A percentile compares a stretch with the other conserved stretches of the same genome.
Evolutionary conservation across 2,888 invertebrate species (phyloP).

Genomic region (Cecidostiba fungosa): DNA sequence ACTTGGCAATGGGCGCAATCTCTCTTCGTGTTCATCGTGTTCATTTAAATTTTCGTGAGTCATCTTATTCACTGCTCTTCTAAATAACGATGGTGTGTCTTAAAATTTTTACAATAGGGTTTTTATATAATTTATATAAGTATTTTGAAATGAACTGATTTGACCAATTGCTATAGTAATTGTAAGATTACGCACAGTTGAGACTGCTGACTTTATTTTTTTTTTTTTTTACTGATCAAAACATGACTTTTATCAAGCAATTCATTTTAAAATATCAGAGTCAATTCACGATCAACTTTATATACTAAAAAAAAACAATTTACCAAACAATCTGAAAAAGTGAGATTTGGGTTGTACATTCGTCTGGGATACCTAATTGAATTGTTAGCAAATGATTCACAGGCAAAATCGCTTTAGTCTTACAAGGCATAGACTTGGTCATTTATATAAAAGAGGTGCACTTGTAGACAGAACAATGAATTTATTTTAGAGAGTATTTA

Average conservation of each 20-base stretch:
- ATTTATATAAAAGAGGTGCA: slow-evolving; percentile 40
- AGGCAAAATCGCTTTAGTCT: not conserved
- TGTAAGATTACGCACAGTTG: slow-evolving; percentile 29
- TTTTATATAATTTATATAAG: slow-evolving; percentile 18
- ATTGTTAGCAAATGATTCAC: slow-evolving; percentile 25
- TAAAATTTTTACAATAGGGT: slow-evolving; percentile 14
- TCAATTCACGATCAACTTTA: slow-evolving; percentile 3
- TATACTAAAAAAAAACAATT: not conserved
- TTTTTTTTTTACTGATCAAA: slow-evolving; percentile 29
- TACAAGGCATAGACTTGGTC: slow-evolving; percentile 35
- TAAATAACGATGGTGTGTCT: slow-evolving; percentile 41
- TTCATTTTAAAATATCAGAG: slow-evolving; percentile 40
- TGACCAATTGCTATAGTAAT: slow-evolving; percentile 25
- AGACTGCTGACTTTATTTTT: not conserved
- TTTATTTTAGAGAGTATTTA: slow-evolving; percentile 56
- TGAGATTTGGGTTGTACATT: not conserved
- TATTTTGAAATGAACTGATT: slow-evolving; percentile 35
- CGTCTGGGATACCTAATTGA: slow-evolving; percentile 31
- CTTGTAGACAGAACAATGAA: slow-evolving; percentile 44
- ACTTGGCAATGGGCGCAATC: slow-evolving; percentile 74
- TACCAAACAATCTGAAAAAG: not conserved
- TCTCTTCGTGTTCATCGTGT: slow-evolving; percentile 74
- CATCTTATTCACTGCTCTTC: slow-evolving; percentile 47
- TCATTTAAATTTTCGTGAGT: slow-evolving; percentile 70
- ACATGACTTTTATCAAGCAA: not conserved